Evolutionary conservation across 1,140 invertebrate genomes (phyloP).

Genomic region (Papilio xuthus): DNA sequence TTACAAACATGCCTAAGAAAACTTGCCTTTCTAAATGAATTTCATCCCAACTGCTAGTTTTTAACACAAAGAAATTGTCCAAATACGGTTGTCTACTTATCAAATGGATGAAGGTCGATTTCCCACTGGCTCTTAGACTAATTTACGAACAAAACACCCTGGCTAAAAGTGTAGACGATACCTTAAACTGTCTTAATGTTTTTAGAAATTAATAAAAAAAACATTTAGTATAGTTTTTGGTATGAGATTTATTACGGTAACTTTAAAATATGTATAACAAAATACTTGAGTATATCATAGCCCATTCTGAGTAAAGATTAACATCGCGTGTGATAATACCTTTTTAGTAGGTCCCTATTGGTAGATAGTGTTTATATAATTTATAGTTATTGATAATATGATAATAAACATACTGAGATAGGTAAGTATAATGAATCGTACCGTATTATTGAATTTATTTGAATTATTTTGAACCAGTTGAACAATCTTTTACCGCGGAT

Average conservation of each 20-base stretch:
- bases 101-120: no score
- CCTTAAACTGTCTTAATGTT: background rate
- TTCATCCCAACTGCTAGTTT: no score
- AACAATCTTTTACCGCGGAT: no score
- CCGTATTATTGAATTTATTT: no score
- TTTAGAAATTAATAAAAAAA: background rate
- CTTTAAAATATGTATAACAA: background rate
- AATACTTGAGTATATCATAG: background rate
- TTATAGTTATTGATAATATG: constrained; percentile 33
- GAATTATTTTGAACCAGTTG: no score
- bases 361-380: constrained; percentile 23
- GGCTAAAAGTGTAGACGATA: background rate
- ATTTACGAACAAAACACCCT: no score
- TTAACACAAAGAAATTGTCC: no score
- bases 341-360: background rate
- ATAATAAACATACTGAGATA: constrained; percentile 7
- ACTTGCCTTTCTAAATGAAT: no score
- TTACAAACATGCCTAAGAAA: no score
- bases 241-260: background rate
- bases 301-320: background rate
- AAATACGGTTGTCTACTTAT: no score
- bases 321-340: background rate
- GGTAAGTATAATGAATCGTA: background rate
- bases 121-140: no score
- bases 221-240: background rate